Percentiles rank a stretch among this genome's conserved stretches.
Conservation (phyloP, 2,888 invertebrate genomes). For the Galerucella calmariensis region DNA sequence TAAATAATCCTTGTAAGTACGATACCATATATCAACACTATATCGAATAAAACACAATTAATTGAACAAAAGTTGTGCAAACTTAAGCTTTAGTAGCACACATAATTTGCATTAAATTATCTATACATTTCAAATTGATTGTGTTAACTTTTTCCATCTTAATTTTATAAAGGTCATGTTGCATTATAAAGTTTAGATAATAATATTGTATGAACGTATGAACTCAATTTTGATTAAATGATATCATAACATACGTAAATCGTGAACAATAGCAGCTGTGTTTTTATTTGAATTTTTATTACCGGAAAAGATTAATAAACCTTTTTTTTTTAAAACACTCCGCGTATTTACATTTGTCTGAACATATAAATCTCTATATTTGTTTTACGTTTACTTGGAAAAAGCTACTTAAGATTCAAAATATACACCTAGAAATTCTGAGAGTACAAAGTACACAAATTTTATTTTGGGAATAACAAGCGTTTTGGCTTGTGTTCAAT, state of each 20-base stretch:
- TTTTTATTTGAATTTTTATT: neutral
- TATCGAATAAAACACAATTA: no score
- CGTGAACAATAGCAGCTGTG: neutral
- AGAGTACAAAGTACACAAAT: constrained; percentile 30
- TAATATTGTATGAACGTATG: neutral
- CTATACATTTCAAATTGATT: no score
- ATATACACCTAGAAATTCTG: constrained; percentile 19
- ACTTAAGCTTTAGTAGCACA: no score
- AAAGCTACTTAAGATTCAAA: constrained; percentile 15
- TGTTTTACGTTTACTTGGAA: constrained; percentile 14
- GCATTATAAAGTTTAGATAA: no score
- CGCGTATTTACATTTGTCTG: neutral
- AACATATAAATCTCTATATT: constrained; percentile 1
- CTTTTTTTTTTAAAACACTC: neutral
- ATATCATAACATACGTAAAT: neutral
- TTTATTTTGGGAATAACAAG: constrained; percentile 29
- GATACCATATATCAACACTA: no score
- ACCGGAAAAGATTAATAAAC: neutral
- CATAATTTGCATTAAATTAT: no score
- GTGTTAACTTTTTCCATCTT: no score
- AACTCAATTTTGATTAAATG: neutral
- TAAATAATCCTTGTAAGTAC: no score
- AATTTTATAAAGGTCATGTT: no score
- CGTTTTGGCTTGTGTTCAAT: constrained; percentile 13
- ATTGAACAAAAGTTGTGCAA: no score